Base-by-base conservation (phyloP, 2,113 vertebrate genomes). In the Pseudopodoces humilis region DNA sequence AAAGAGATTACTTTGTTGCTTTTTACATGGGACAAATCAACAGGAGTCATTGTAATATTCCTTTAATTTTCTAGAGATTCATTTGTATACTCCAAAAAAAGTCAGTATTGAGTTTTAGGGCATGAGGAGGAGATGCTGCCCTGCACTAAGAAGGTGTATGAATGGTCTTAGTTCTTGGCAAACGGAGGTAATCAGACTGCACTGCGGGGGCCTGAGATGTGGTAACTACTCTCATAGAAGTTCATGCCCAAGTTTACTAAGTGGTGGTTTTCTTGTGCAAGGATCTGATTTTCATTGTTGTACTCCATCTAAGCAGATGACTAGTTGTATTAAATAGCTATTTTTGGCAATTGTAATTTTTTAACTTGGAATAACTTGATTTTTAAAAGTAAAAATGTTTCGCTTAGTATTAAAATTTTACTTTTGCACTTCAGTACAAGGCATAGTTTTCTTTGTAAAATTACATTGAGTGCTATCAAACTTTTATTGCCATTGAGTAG, bases 1-100 rank as follows among this genome's bases (percentile, higher is more conserved):
- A 25, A 67, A 31, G 10, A 52, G 35, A 37, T 0, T 0, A 50
- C 7, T 72, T 59, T 15, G 7, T 31, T 64, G 31, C 11, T 72
- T 83, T 53, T 76, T 12, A 37, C 13, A 22, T 13, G 41, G 44
- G 11, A 67, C 47, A 28, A 79, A 52, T 30, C 47, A 46, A 46
- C 8, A 37, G 24, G 15, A 59, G 31, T 49, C 41, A 22, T 49
- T 81, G 24, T 31, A 35, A 59, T 47, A 23, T 28, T 59, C 17
- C 12, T 9, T 79, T 23, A 47, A 69, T 27, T 65, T 74, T 63
- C 33, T 50, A 59, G 56, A 37, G 11, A 25, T 63, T 80, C 9
- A 6, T 20, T 56, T 65, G 10, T 37, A 8, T 58, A 35, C 53
- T 31, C 53, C 1, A 6, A 23, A 49, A 60, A 50, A 39, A 24